Evolutionary conservation across 2,113 vertebrate species (phyloP).

Genomic region (Zapus hudsonius): DNA sequence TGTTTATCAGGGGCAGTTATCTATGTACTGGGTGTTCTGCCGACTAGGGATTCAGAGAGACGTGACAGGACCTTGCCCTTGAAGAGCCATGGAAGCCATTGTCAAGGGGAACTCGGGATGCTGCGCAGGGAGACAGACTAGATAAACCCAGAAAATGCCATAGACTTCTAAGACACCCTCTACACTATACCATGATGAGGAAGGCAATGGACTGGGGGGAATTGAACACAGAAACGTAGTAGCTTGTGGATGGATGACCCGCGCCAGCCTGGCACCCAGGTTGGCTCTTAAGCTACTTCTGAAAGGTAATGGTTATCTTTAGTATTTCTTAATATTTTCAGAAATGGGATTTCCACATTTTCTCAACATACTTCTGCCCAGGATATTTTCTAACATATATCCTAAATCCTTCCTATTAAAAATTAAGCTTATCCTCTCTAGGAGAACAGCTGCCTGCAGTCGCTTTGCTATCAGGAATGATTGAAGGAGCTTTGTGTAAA

Average conservation of each 20-base stretch:
- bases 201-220: slow-evolving; percentile 7
- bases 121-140: background rate
- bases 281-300: slow-evolving; percentile 14
- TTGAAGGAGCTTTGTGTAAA: background rate
- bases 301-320: background rate
- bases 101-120: background rate
- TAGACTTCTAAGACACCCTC: slow-evolving; percentile 40
- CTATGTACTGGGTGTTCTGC: background rate
- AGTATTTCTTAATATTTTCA: slow-evolving; percentile 46
- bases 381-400: slow-evolving; percentile 38
- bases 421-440: slow-evolving; percentile 23
- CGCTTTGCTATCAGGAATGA: slow-evolving; percentile 10
- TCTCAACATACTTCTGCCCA: slow-evolving; percentile 34
- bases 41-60: background rate
- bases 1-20: background rate
- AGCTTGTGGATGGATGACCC: background rate
- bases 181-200: background rate
- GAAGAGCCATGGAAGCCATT: background rate
- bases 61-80: background rate
- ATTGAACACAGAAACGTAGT: background rate
- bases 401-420: slow-evolving; percentile 50
- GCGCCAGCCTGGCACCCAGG: background rate
- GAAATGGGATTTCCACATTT: slow-evolving; percentile 20
- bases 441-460: slow-evolving; percentile 23
- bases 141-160: background rate